Evolutionary conservation across 2,797 vertebrate species (phyloP), one percentile per base, ranked within the genome.

Genomic region (Lindbergichthys nudifrons): DNA sequence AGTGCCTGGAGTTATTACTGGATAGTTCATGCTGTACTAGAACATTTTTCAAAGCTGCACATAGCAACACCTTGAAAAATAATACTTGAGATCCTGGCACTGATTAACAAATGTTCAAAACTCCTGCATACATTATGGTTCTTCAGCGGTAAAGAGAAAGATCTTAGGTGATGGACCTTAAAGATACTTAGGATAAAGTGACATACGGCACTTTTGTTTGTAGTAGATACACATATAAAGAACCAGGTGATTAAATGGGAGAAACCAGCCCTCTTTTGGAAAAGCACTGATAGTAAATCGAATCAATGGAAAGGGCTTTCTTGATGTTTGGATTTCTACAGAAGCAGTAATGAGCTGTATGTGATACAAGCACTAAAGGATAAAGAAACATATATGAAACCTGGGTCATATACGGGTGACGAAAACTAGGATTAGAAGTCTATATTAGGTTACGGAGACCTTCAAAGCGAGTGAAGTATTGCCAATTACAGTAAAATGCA

Each of bases 321-420:
- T 72, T 74, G 36, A 72, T 62, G 61, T 86, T 70, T 75, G 75
- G 42, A 14, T 77, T 78, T 70, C 56, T 45, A 66, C 64, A 68
- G 73, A 72, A 47, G 65, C 65, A 73, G 45, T 75, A 80, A 85
- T 70, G 61, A 80, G 60, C 72, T 86, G 60, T 70, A 68, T 75
- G 60, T 59, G 77, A 72, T 75, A 51, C 56, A 43, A 60, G 73
- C 69, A 75, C 63, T 56, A 23, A 64, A 59, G 51, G 68, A 61
- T 43, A 45, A 70, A 46, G 74, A 79, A 79, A 86, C 90, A 84
- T n/a, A 46, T 82, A 88, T 88, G 81, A 82, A 68, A 67, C 16
- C 11, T 19, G 76, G 80, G 76, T 87, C 82, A 86, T 43, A 57
- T 72, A 26, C 41, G 42, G 58, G 56, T 59, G 71, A 86, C 60